These are phyloP conservation scores for Tanytarsus gracilentus DNA, from an alignment of 2,888 invertebrate genomes.

Conservation along the genomic window DNA sequence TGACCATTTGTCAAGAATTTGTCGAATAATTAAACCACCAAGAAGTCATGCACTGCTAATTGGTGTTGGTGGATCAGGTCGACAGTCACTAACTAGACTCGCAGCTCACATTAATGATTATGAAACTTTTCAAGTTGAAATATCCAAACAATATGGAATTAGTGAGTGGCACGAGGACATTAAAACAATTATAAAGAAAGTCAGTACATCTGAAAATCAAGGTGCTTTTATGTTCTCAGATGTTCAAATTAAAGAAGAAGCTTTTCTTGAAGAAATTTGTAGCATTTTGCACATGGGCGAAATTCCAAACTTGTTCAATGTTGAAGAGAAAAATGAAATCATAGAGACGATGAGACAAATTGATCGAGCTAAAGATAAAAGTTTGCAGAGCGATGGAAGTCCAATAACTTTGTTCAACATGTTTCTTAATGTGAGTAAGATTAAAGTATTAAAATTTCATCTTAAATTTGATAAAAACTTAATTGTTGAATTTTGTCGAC, in stretches of 20 bases:
- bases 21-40: conserved; percentile 84
- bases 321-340: conserved; percentile 81
- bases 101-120: conserved; percentile 92
- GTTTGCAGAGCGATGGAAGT: conserved; percentile 85
- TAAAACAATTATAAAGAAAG: conserved; percentile 67
- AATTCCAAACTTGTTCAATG: conserved; percentile 78
- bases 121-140: conserved; percentile 86
- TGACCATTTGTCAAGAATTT: conserved; percentile 86
- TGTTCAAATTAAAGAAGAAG: conserved; percentile 88
- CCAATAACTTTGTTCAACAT: conserved; percentile 83
- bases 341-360: conserved; percentile 88
- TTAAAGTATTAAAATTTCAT: neutral
- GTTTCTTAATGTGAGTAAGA: conserved; percentile 52
- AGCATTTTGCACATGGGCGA: conserved; percentile 89
- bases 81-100: conserved; percentile 81
- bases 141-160: conserved; percentile 73
- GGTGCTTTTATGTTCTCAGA: conserved; percentile 87
- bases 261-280: conserved; percentile 85
- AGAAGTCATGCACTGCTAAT: conserved; percentile 82
- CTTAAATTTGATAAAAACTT: conserved; percentile 6
- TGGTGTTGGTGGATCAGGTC: conserved; percentile 88
- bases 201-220: conserved; percentile 74
- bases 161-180: conserved; percentile 89
- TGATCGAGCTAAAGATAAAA: conserved; percentile 79
- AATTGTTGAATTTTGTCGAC: too few species aligned